Conservation (phyloP, 2,888 invertebrate genomes). For the Callyntrura sp. region DNA sequence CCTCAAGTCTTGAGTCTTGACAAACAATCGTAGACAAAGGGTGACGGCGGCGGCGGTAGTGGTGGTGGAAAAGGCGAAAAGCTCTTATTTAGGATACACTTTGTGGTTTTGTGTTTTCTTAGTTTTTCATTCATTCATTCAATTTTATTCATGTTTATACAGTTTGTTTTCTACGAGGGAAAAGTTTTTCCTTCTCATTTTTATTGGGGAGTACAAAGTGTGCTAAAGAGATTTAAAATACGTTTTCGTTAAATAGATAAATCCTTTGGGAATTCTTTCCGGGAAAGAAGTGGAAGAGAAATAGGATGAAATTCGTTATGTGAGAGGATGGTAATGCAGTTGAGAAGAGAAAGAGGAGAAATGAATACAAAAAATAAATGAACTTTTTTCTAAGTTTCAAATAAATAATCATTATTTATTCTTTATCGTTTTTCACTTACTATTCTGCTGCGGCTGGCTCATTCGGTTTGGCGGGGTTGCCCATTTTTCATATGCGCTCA, state of each 20-base stretch:
- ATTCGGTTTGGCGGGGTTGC: background rate
- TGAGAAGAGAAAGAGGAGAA: background rate
- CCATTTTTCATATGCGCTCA: background rate
- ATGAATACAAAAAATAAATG: constrained; percentile 71
- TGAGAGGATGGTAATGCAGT: background rate
- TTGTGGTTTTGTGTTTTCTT: constrained; percentile 8
- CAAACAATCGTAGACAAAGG: constrained; percentile 30
- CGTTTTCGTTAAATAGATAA: constrained; percentile 3
- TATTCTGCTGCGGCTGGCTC: background rate
- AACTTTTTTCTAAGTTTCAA: constrained; percentile 60
- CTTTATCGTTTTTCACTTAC: constrained; percentile 18
- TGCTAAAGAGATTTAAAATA: constrained; percentile 70
- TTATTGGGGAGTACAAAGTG: constrained; percentile 4
- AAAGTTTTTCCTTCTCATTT: constrained; percentile 26
- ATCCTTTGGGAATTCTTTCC: constrained; percentile 46
- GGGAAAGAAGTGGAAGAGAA: constrained; percentile 29
- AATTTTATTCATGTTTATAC: constrained; percentile 52
- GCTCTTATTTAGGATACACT: background rate
- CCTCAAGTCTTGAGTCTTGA: background rate
- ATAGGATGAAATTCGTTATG: constrained; percentile 2
- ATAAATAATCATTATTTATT: constrained; percentile 52
- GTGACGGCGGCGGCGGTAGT: background rate
- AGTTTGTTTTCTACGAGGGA: background rate
- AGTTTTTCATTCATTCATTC: constrained; percentile 29
- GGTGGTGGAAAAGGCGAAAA: background rate